Percentiles rank a stretch among this genome's conserved stretches.
Evolutionary conservation across 2,888 invertebrate species (phyloP).

Genomic region (Holacanthella duospinosa): DNA sequence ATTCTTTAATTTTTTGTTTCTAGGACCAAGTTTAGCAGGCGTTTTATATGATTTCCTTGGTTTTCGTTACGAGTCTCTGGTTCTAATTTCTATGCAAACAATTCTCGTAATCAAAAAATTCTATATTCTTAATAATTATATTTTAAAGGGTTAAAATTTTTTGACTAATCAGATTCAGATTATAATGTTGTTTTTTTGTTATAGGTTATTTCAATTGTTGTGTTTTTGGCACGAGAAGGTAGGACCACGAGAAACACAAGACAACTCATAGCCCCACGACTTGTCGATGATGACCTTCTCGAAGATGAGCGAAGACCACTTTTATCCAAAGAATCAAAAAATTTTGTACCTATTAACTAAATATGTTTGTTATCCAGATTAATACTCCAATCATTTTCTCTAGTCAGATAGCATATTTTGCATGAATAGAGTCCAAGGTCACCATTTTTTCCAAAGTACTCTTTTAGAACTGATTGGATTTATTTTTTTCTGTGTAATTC

Average conservation of each 20-base stretch:
- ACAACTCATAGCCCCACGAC: no score
- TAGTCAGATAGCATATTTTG: neutral
- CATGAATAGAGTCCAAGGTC: no score
- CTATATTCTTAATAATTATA: no score
- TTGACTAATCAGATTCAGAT: neutral
- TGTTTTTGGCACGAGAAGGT: neutral
- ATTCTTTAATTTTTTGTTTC: neutral
- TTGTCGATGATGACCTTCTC: no score
- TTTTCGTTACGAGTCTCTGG: conserved; percentile 41
- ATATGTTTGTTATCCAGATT: no score
- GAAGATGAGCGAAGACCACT: neutral
- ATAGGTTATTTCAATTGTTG: neutral
- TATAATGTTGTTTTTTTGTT: neutral
- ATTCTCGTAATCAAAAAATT: conserved; percentile 38
- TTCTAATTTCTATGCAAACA: conserved; percentile 40
- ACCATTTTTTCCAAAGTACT: neutral
- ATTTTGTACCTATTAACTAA: neutral
- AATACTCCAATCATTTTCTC: neutral
- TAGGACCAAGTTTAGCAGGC: conserved; percentile 5
- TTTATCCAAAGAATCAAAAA: neutral
- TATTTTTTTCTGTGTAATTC: no score
- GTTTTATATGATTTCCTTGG: neutral
- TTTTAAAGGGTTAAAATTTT: neutral
- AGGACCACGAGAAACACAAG: neutral
- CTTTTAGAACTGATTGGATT: no score